Base-by-base conservation (phyloP, 2,797 vertebrate genomes). In the Alca torda region DNA sequence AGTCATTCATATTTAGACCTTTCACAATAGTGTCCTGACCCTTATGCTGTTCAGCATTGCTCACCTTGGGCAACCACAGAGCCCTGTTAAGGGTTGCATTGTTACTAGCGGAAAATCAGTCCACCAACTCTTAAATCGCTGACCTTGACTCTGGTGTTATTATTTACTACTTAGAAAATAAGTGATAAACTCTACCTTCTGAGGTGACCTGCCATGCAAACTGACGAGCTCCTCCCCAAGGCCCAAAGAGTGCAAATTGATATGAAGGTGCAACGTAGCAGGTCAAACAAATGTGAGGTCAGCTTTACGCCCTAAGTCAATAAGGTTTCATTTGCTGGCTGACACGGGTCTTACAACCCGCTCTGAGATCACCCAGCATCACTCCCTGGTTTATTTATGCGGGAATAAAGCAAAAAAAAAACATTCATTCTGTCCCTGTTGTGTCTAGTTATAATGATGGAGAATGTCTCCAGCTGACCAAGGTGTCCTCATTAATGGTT, bases 401-500 rank as follows among this genome's bases (percentile, higher is more conserved):
- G 37, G 31, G 70, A 67, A 84, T 56, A 76, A 80, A 64, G 11
- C 6, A 28, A 23, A 26, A 24, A 26, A 31, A 73, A 37, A 37
- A n/a, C 2, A 35, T 1, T 37, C 16, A 12, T 65, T 50, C 5
- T 53, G 9, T 56, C 43, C 83, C 65, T 46, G 3, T 57, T 65
- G 88, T 82, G 83, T 65, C 83, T 79, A 17, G 87, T 90, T 92
- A 70, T 39, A 91, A 41, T 65, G 56, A 83, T 53, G 60, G 80
- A 64, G 72, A 61, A 41, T 6, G 74, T 84, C 90, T 95, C 93
- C 48, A 68, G 73, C 46, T 95, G 95, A 96, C 96, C 91, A 87
- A 92, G 78, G 87, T 91, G 92, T 84, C 92, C 97, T 97, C 74
- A 63, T 91, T 97, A 96, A 78, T 57, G 95, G 17, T 72, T 88